These are phyloP conservation scores for Megamerina dolium DNA, from an alignment of 2,888 invertebrate species.

Conservation along the genomic window DNA sequence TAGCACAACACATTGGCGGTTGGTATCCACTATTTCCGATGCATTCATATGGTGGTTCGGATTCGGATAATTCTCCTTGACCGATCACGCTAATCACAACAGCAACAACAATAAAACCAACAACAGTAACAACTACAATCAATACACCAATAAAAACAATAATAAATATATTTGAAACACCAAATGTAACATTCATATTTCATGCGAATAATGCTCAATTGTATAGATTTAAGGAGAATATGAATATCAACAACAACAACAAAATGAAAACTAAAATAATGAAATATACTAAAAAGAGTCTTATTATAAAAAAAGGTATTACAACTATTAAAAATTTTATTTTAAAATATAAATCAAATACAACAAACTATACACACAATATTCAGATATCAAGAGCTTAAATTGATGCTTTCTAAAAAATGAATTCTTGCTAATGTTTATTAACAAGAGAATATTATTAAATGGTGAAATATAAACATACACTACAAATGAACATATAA, in stretches of 20 bases:
- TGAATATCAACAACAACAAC: constrained; percentile 4
- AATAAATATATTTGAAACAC: constrained; percentile 2
- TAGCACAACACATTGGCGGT: constrained; percentile 74
- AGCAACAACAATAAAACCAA: constrained; percentile 7
- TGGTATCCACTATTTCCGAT: constrained; percentile 92
- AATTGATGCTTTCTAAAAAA: no score
- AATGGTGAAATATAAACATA: no score
- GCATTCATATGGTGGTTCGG: constrained; percentile 71
- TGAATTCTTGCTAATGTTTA: no score
- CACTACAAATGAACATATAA: no score
- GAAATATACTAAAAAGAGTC: constrained; percentile 15
- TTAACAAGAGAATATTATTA: no score
- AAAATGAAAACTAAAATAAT: constrained; percentile 16
- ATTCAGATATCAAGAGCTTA: no score
- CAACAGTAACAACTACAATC: constrained; percentile 15
- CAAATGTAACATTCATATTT: neutral
- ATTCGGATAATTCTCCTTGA: constrained; percentile 51
- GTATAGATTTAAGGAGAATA: constrained; percentile 3
- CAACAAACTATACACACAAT: no score
- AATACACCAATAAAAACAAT: constrained; percentile 22
- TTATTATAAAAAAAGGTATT: neutral
- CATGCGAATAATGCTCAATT: constrained; percentile 11
- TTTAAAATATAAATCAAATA: no score
- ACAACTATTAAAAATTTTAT: no score
- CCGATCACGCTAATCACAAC: constrained; percentile 37